Base-by-base conservation (phyloP, 2,113 vertebrate species). In the Tapirus terrestris region DNA sequence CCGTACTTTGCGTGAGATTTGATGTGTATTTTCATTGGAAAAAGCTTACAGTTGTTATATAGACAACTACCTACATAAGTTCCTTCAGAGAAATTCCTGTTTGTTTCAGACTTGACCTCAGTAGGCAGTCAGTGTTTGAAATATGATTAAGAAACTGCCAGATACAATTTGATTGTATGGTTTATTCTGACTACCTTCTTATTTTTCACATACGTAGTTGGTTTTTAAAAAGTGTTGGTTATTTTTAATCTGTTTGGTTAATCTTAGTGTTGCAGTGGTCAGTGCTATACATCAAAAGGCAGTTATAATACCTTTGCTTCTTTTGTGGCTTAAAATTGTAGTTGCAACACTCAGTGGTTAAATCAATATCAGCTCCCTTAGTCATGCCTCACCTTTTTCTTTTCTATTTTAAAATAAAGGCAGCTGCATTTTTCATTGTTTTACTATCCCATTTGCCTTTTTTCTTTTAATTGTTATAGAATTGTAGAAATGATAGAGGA, bases 391-490 rank as follows among this genome's bases (percentile, higher is more conserved):
- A 17, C 29, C 10, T 53, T 91, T 95, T 91, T 51, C 36, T 92
- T 87, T 94, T 43, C 70, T 87, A 25, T 95, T 96, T 96, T 93
- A 91, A 97, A 97, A 83, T 92, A 80, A 75, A 88, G 61, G 20
- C n/a, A 73, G 36, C 86, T 95, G 45, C 1, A 17, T 87, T 94
- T 96, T 95, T 43, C 36, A 48, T 87, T 94, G 27, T 80, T 89
- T 89, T 72, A 58, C 61, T 94, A 89, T 96, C 12, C n/a, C 20
- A 11, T 81, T 81, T 95, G 53, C 45, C 33, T 13, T 84, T 97
- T 82, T 61, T 18, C 9, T 63, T 95, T 67, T 67, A 51, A n/a
- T 85, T 56, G 31, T 89, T 75, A 76, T 0, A 76, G 33, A 85
- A 67, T 65, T 93, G 2, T 81, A 81, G 83, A 96, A 96, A 95